These are phyloP conservation scores for Aphelocoma californica DNA, from an alignment of 2,797 vertebrate species.

Conservation along the genomic window DNA sequence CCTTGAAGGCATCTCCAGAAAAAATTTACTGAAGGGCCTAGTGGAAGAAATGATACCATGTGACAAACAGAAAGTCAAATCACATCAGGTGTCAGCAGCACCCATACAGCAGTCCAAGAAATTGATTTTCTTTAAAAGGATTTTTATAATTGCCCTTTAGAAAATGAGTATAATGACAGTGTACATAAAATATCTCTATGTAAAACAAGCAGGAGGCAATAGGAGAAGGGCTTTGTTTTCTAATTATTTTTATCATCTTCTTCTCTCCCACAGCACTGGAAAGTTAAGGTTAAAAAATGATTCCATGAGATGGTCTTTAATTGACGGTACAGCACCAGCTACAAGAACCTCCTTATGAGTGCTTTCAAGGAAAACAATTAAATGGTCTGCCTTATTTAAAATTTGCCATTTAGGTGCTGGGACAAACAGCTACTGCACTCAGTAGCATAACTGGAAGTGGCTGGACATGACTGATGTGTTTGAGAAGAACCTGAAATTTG, in stretches of 20 bases:
- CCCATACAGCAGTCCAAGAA: background rate
- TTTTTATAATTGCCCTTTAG: slow-evolving; percentile 9
- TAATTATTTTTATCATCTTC: background rate
- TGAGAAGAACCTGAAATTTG: background rate
- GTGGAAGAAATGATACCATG: background rate
- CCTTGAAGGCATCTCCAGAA: background rate
- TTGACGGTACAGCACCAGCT: background rate
- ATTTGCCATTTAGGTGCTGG: background rate
- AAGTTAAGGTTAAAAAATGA: background rate
- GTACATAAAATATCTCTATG: background rate
- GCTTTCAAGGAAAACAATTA: background rate
- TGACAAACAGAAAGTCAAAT: background rate
- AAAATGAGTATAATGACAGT: background rate
- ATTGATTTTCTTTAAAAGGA: slow-evolving; percentile 8
- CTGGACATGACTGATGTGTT: background rate
- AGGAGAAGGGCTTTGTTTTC: background rate
- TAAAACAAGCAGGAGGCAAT: background rate
- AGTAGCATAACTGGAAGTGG: background rate
- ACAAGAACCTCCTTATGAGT: background rate
- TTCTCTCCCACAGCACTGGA: background rate
- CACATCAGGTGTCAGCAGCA: background rate
- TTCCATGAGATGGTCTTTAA: background rate
- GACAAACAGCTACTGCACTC: background rate
- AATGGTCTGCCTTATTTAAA: background rate
- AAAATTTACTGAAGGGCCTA: background rate